A percentile compares a stretch with the other conserved stretches of the same genome.
Conservation (phyloP, 2,113 vertebrate species). For the Vimba vimba region DNA sequence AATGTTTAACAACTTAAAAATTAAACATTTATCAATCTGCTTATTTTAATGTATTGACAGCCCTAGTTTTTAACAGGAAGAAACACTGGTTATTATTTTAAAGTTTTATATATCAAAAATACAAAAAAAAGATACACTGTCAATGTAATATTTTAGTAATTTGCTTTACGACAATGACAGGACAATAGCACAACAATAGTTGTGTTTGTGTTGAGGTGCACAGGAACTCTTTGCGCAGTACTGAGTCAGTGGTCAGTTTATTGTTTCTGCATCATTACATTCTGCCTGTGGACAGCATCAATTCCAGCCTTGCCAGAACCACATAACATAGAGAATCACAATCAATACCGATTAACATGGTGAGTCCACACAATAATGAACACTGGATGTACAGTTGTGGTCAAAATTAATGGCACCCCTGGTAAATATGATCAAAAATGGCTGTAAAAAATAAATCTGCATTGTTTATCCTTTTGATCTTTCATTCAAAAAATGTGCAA, state of each 20-base stretch:
- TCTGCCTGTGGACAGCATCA: slow-evolving; percentile 22
- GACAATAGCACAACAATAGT: no score
- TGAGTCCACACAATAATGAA: neutral
- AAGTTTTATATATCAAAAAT: neutral
- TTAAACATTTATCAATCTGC: neutral
- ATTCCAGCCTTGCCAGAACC: slow-evolving; percentile 1
- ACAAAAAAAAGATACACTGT: neutral
- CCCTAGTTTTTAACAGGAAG: no score
- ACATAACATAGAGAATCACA: neutral
- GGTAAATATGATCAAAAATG: no score
- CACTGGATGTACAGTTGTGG: neutral
- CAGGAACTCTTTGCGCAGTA: slow-evolving; percentile 4
- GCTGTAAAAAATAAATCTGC: no score
- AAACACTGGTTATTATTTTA: neutral
- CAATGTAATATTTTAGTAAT: neutral
- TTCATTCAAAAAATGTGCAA: no score
- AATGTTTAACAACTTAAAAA: neutral
- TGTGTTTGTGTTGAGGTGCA: neutral
- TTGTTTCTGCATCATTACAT: slow-evolving; percentile 35
- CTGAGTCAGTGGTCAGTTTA: slow-evolving; percentile 10
- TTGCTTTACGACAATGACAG: neutral
- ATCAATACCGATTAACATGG: neutral
- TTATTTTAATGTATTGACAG: neutral
- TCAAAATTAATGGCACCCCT: no score
- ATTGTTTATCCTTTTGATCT: no score